A percentile compares a stretch with the other conserved stretches of the same genome.
These are phyloP conservation scores for Danionella dracula DNA, from an alignment of 2,797 vertebrate genomes.

Conservation along the genomic window DNA sequence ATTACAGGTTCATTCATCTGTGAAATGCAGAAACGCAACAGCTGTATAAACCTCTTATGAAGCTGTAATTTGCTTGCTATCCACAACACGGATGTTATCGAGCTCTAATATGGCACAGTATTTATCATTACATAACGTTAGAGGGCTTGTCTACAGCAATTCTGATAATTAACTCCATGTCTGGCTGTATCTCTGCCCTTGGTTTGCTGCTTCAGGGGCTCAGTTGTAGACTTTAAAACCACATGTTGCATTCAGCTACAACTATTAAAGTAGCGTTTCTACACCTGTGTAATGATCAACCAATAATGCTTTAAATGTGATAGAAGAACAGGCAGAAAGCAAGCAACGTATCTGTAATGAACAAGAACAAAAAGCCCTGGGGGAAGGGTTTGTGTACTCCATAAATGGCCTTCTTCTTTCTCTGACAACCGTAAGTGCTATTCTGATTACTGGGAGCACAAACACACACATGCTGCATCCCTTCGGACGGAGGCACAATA, in stretches of 20 bases:
- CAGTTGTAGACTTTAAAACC: background rate
- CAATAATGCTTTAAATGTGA: constrained; percentile 28
- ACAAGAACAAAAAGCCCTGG: constrained; percentile 43
- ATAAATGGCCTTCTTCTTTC: constrained; percentile 15
- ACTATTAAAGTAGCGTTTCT: background rate
- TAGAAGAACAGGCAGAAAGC: constrained; percentile 15
- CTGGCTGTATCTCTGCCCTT: constrained; percentile 16
- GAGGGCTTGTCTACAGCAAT: constrained; percentile 36
- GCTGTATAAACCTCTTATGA: constrained; percentile 50
- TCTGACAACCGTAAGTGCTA: constrained; percentile 22
- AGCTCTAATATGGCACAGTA: constrained; percentile 42
- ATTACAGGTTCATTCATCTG: constrained; percentile 52
- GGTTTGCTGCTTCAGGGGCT: constrained; percentile 10
- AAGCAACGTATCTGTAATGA: background rate
- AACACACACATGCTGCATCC: constrained; percentile 26
- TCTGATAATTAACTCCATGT: constrained; percentile 45
- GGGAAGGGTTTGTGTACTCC: constrained; percentile 36
- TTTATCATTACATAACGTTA: constrained; percentile 47
- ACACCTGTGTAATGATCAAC: background rate
- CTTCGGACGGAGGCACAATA: constrained; percentile 45
- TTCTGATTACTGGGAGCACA: constrained; percentile 73
- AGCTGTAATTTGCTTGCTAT: constrained; percentile 44
- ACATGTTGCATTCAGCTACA: background rate
- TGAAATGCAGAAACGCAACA: constrained; percentile 51
- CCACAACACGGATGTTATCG: constrained; percentile 50